Evolutionary conservation across 2,888 invertebrate genomes (phyloP).

Genomic region (Zeuzera pyrina): DNA sequence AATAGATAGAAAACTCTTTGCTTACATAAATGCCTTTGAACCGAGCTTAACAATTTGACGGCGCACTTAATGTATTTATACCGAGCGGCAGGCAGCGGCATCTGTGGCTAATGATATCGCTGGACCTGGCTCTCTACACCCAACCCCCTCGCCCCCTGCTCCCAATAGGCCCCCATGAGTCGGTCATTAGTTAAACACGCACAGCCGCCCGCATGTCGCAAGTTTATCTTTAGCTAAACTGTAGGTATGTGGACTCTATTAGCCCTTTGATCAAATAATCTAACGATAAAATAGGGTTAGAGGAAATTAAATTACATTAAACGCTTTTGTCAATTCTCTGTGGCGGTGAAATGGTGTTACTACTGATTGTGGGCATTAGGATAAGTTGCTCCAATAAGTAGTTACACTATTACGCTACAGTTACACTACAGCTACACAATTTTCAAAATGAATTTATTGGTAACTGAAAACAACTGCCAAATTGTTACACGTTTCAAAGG

Average conservation of each 20-base stretch:
- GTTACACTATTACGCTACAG: no score
- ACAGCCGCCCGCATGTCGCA: slow-evolving; percentile 70
- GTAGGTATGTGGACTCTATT: slow-evolving; percentile 70
- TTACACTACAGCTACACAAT: no score
- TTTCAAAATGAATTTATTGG: no score
- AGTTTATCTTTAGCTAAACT: slow-evolving; percentile 70
- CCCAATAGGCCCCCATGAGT: slow-evolving; percentile 47
- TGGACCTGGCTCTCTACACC: slow-evolving; percentile 32
- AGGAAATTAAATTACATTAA: slow-evolving; percentile 68
- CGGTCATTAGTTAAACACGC: slow-evolving; percentile 74
- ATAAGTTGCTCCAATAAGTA: no score
- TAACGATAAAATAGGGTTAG: slow-evolving; percentile 63
- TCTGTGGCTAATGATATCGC: slow-evolving; percentile 72
- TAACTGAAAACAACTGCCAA: no score
- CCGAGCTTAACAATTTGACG: slow-evolving; percentile 65
- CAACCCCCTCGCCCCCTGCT: slow-evolving; percentile 15
- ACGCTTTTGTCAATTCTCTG: slow-evolving; percentile 50
- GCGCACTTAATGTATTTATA: slow-evolving; percentile 70
- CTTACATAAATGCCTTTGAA: slow-evolving; percentile 36
- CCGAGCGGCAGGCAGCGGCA: slow-evolving; percentile 60
- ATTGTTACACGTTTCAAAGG: no score
- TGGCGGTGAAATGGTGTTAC: slow-evolving; percentile 28
- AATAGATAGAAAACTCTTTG: slow-evolving; percentile 24
- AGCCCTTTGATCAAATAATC: slow-evolving; percentile 73
- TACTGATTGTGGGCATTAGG: no score